A percentile compares a stretch with the other conserved stretches of the same genome.
Evolutionary conservation across 2,113 vertebrate species (phyloP).

Genomic region (Notothenia coriiceps): DNA sequence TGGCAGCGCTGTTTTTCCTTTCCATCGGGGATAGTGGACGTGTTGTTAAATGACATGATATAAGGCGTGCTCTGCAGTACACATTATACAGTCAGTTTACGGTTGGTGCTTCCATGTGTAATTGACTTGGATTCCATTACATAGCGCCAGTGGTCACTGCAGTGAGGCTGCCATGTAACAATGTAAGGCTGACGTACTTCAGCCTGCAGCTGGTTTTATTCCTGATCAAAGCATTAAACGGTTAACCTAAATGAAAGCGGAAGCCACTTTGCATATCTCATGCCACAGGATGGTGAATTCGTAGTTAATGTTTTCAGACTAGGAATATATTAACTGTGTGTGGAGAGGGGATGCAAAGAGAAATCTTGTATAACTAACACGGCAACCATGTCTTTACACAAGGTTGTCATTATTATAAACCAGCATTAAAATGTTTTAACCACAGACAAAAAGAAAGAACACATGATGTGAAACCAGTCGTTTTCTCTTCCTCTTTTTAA

Average conservation of each 20-base stretch:
- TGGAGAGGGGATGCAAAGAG: background rate
- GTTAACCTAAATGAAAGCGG: constrained; percentile 17
- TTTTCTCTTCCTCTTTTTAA: constrained; percentile 55
- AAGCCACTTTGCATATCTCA: constrained; percentile 15
- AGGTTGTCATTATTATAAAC: constrained; percentile 22
- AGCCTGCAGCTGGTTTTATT: constrained; percentile 16
- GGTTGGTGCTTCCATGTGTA: background rate
- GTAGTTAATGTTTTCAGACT: constrained; percentile 10
- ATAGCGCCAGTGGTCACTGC: constrained; percentile 7
- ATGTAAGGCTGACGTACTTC: constrained; percentile 8
- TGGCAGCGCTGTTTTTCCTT: constrained; percentile 20
- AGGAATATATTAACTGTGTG: constrained; percentile 9
- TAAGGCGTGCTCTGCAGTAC: background rate
- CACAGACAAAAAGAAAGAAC: constrained; percentile 7
- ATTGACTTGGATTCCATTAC: constrained; percentile 17
- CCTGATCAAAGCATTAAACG: constrained; percentile 20
- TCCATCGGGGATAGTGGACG: background rate
- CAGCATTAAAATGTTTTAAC: background rate
- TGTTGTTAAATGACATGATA: constrained; percentile 32
- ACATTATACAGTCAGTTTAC: constrained; percentile 1
- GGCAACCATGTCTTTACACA: background rate
- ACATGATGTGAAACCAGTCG: constrained; percentile 26
- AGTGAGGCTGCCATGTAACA: constrained; percentile 19
- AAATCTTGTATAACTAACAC: background rate
- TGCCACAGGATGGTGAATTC: background rate